These are phyloP conservation scores for Pipistrellus pygmaeus DNA, from an alignment of 2,797 vertebrate genomes.

Conservation along the genomic window DNA sequence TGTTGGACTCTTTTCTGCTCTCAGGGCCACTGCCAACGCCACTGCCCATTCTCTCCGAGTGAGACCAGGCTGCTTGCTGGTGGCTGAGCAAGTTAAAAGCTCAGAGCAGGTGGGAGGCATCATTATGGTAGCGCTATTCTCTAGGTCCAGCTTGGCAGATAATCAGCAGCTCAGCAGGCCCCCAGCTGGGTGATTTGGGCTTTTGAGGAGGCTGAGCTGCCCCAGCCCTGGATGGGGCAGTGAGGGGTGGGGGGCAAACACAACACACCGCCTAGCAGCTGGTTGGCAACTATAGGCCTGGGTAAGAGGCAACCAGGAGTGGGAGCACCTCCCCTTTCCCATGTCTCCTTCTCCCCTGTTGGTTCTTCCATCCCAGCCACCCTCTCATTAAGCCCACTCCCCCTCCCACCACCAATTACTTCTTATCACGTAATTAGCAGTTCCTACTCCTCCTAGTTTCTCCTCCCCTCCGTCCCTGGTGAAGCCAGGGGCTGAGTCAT, in stretches of 20 bases:
- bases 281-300: neutral
- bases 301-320: accelerated
- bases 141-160: constrained; percentile 7
- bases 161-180: constrained; percentile 60
- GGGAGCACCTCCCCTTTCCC: accelerated
- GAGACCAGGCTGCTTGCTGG: neutral
- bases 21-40: neutral
- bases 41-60: neutral
- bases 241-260: no score
- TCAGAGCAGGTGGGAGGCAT: neutral
- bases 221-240: neutral
- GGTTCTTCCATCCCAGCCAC: constrained; percentile 61
- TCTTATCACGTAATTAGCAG: constrained; percentile 76
- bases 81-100: neutral
- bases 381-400: constrained; percentile 67
- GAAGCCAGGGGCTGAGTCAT: constrained; percentile 44
- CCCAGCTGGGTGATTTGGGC: neutral
- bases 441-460: constrained; percentile 30
- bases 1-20: neutral
- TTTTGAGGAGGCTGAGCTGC: neutral
- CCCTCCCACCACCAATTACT: constrained; percentile 70
- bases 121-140: neutral
- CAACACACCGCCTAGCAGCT: neutral
- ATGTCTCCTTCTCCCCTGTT: neutral
- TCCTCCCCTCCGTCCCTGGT: neutral